Evolutionary conservation across 2,888 invertebrate genomes (phyloP), one percentile per base, ranked within the genome.

Genomic region (Campoplex nolae): DNA sequence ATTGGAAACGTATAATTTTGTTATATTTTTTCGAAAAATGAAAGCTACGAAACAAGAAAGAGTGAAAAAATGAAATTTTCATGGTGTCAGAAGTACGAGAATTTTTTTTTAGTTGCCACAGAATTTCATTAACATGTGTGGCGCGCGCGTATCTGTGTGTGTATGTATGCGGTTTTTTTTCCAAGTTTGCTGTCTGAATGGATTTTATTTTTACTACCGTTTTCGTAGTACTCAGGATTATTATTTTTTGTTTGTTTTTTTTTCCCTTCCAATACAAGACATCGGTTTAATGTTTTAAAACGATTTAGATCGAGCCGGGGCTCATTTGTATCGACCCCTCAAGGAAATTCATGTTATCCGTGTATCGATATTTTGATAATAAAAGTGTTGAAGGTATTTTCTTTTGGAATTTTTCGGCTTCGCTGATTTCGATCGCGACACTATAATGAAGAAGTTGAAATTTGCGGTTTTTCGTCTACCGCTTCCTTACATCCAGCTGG

Each of bases 311-410:
- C 67, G 67, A 77, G 51, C 62, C 74, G 58, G 54, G 32, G 45
- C 45, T 76, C 76, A 18, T 51, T 48, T 56, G 48, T 70, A 54
- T 18, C 18, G 18, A 71, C 16, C 28, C 68, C 42, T 32, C 45
- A 75, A 74, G 35, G 13, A 78, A 56, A 78, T 70, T 28, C 23
- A 74, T 67, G 74, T 82, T 82, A 56, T 74, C 67, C 74, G 28
- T 56, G 67, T 56, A 79, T 28, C 67, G 65, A 82, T 68, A 68
- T 82, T 82, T 82, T 82, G 42, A 75, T 75, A 74, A 82, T 74
- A 75, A 74, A 74, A 74, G 45, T 58, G 45, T 71, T 58, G 11
- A 79, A 75, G 58, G 48, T 28, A 42, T 32, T 32, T 32, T 51
- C 16, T 45, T 51, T 16, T 62, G 32, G 2, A 28, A 67, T 68